Evolutionary conservation across 2,888 invertebrate genomes (phyloP), one percentile per base, ranked within the genome.

Genomic region (Hydropsyche betteni): DNA sequence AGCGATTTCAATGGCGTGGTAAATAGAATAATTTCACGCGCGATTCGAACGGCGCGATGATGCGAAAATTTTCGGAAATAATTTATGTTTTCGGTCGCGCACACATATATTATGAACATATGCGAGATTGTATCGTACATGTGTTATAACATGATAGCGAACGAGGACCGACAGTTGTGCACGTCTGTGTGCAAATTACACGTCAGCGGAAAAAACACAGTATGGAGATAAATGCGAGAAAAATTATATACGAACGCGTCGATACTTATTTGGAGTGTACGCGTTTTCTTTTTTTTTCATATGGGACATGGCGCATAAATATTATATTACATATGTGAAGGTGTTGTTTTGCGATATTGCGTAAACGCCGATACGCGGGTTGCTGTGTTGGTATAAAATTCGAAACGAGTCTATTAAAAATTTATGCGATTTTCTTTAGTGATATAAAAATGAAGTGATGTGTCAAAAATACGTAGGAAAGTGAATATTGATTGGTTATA

Each of bases 151-250:
- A 10, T 55, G 55, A 3, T 7, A 14, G 24, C 8, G 24, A 12
- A n/a, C 55, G 24, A 24, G 55, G 10, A 10, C 6, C 44, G 6
- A 8, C 44, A 4, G 44, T 44, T 44, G 44, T 44, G 44, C 10
- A 8, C 44, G 44, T 44, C 6, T 64, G 12, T 36, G 64, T 6
- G 64, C 7, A 64, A 36, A 64, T 33, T 64, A 12, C 34, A 8
- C 36, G 64, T 64, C 64, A 36, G 64, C 64, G n/a, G 12, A 36
- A 64, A 64, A 24, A 64, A 34, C 12, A 64, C 10, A 5, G 34
- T 64, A 64, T 64, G 64, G 64, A 64, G 34, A 64, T 64, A 36
- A 64, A 64, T 64, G 64, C 34, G 64, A 24, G 36, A 36, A 64
- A 64, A 64, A 64, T 64, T 64, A 64, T 36, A 64, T 36, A 33